A percentile compares a stretch with the other conserved stretches of the same genome.
phyloP scores from a whole-genome alignment of 2,113 vertebrate genomes.

The Nibea albiflora region DNA sequence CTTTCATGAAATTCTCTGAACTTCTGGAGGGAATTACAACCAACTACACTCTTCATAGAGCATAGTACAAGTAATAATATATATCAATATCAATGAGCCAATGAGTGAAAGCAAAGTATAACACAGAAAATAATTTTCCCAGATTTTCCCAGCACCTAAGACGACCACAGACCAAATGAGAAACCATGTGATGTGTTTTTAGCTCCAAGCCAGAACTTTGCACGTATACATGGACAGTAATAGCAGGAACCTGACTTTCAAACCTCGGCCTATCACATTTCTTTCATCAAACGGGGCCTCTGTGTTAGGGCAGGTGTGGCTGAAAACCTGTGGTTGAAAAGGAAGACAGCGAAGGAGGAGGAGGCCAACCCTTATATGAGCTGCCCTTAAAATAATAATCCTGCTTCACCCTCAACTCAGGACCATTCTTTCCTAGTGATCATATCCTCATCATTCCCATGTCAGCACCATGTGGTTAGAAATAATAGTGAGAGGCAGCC shows the following conservation, averaged over 20 bases:
- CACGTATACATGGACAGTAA: conserved; percentile 22
- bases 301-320: conserved; percentile 72
- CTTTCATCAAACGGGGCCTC: conserved; percentile 68
- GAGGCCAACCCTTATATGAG: conserved; percentile 44
- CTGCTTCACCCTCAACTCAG: conserved; percentile 20
- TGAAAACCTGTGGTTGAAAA: conserved; percentile 69
- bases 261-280: conserved; percentile 61
- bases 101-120: too few relatives aligned
- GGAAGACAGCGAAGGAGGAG: conserved; percentile 33
- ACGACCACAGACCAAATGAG: not conserved
- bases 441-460: conserved; percentile 56
- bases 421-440: conserved; percentile 61
- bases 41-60: not conserved
- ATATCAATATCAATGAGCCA: too few relatives aligned
- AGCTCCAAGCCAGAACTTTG: conserved; percentile 29
- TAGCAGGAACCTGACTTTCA: conserved; percentile 38
- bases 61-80: not conserved
- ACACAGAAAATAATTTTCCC: not conserved
- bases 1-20: not conserved
- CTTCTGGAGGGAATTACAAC: not conserved
- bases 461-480: conserved; percentile 65
- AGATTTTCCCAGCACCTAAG: not conserved
- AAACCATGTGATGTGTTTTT: conserved; percentile 23
- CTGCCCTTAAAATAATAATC: conserved; percentile 70
- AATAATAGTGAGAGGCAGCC: conserved; percentile 35